phyloP scores from a whole-genome alignment of 1,140 invertebrate genomes.

The Apis florea region DNA sequence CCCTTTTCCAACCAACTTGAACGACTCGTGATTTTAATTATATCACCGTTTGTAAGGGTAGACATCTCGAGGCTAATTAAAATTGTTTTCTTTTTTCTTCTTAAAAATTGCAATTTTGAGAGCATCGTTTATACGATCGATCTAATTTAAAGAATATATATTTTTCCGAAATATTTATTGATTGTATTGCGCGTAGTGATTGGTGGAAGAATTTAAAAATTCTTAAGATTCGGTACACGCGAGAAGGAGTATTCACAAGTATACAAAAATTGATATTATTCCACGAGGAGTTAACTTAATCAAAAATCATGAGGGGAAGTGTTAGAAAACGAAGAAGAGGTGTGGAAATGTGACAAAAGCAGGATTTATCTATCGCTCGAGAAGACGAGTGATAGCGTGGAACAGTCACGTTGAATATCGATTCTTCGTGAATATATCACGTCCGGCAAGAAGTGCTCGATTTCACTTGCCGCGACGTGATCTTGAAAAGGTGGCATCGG shows the following conservation, averaged over 20 bases:
- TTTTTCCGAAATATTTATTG: no score
- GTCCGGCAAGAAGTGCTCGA: slow-evolving; percentile 40
- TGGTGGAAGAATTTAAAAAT: no score
- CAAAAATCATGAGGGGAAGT: neutral
- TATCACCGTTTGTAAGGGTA: neutral
- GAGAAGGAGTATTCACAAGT: no score
- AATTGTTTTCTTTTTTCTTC: neutral
- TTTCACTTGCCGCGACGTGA: slow-evolving; percentile 33
- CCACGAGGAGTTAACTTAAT: no score
- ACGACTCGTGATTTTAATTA: neutral
- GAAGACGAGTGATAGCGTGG: slow-evolving; percentile 6
- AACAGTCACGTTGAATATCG: slow-evolving; percentile 14
- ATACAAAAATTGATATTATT: no score
- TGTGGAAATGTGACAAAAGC: neutral
- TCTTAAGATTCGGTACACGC: no score
- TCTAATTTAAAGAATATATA: no score
- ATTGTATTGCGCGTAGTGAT: no score
- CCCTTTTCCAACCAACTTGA: neutral
- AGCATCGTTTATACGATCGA: no score
- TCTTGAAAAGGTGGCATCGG: neutral
- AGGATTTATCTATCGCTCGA: slow-evolving; percentile 14
- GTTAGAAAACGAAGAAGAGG: neutral
- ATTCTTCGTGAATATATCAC: slow-evolving; percentile 39
- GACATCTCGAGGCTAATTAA: neutral
- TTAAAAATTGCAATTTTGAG: neutral